These are phyloP conservation scores for Saguinus oedipus DNA, from an alignment of 2,797 vertebrate species.

Conservation along the genomic window DNA sequence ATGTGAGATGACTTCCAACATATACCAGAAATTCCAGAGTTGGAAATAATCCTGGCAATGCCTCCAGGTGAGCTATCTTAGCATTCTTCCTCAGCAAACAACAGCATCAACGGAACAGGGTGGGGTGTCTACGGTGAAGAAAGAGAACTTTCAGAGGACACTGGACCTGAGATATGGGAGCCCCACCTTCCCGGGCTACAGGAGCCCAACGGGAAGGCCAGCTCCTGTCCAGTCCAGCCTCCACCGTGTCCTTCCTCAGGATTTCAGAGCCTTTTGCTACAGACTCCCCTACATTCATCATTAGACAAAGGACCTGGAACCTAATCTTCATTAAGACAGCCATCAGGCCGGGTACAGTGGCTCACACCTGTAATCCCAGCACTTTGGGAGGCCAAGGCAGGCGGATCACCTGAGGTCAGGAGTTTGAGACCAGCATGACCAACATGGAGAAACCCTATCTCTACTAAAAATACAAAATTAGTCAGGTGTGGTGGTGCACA, in stretches of 20 bases:
- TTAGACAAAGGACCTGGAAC: neutral
- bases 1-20: neutral
- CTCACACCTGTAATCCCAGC: no score
- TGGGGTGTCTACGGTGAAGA: rapidly evolving
- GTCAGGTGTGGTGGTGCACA: no score
- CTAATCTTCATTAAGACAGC: neutral
- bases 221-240: neutral
- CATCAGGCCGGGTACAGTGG: no score
- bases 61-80: neutral
- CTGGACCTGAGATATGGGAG: rapidly evolving
- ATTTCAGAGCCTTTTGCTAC: no score
- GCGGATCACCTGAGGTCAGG: no score
- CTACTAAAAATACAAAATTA: no score
- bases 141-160: neutral
- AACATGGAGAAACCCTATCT: no score
- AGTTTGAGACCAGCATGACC: no score
- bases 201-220: neutral
- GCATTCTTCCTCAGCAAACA: neutral
- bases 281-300: neutral
- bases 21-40: neutral
- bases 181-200: neutral
- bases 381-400: no score
- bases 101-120: rapidly evolving
- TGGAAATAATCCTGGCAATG: neutral
- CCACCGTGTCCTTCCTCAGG: rapidly evolving